Evolutionary conservation across 1,140 invertebrate species (phyloP), one percentile per base, ranked within the genome.

Genomic region (Cydia fagiglandana): DNA sequence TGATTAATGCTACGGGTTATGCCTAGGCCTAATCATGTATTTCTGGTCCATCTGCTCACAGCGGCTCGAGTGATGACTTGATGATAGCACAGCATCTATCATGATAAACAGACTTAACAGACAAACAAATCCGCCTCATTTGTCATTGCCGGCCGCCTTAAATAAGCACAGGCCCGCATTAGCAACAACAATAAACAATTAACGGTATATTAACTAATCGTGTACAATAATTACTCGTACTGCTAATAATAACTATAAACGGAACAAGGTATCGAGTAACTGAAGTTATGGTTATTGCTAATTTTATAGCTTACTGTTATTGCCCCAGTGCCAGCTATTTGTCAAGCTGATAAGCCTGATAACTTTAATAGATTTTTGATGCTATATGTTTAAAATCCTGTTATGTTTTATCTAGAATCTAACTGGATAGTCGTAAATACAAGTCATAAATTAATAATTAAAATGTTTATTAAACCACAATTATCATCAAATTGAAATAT

Each of bases 151-250:
- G 77, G 70, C 75, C 76, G 68, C 77, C 73, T 77, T 76, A 78
- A 73, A 73, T 73, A 75, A 75, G 56, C 66, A 17, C n/a, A 38
- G 4, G 34, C 15, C 66, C n/a, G 66, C 66, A 70, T 70, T 70
- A 70, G 9, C 34, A 70, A 10, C 34, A 70, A 77, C 73, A 82
- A 80, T 76, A 80, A 82, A 80, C 81, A 80, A 79, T 79, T 75
- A 53, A 30, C 28, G 30, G 28, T 66, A 66, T 38, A 66, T 66
- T 66, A 70, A 17, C 10, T 38, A 17, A 41, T 70, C 66, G 66
- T 70, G 66, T 70, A 41, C 66, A 38, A 38, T 38, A 38, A 70
- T 70, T 70, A 41, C 66, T 38, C 9, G 24, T 10, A 17, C 15
- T 17, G 4, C 50, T 50, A 50, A 50, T 50, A 53, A 53, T 53